phyloP scores from a whole-genome alignment of 2,113 vertebrate species.

The Notothenia coriiceps region DNA sequence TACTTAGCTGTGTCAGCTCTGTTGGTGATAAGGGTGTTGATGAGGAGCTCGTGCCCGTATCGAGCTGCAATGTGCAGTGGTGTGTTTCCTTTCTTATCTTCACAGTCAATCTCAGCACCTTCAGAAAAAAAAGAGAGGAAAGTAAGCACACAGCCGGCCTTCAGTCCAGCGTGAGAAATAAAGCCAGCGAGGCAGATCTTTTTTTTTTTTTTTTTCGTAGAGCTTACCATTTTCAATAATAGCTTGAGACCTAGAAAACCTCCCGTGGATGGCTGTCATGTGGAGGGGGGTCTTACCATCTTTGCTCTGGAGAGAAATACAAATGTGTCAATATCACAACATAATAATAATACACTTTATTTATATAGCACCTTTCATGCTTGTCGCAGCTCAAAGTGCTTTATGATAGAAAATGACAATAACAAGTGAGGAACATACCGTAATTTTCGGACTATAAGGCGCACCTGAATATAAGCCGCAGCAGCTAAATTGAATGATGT shows the following conservation, averaged over 20 bases:
- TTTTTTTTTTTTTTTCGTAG: background rate
- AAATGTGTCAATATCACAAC: background rate
- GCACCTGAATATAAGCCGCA: too few species aligned
- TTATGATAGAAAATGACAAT: too few species aligned
- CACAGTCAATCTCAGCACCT: conserved; percentile 98
- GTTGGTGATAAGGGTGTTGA: conserved; percentile 97
- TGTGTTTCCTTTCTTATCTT: conserved; percentile 98
- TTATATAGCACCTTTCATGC: too few species aligned
- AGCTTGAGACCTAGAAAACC: conserved; percentile 98
- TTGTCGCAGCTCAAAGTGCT: too few species aligned
- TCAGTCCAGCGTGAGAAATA: background rate
- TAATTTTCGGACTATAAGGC: too few species aligned
- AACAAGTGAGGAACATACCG: too few species aligned
- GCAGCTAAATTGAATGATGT: too few species aligned
- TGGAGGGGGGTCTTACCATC: conserved; percentile 98
- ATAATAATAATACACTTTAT: too few species aligned
- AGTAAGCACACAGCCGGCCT: conserved; percentile 13
- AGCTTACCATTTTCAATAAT: conserved; percentile 97
- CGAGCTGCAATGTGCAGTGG: conserved; percentile 97
- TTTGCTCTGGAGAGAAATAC: conserved; percentile 89
- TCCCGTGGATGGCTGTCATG: conserved; percentile 98
- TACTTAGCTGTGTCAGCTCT: conserved; percentile 97
- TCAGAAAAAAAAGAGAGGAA: background rate
- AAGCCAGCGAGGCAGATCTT: background rate
- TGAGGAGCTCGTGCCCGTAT: conserved; percentile 97